phyloP scores from a whole-genome alignment of 2,113 vertebrate genomes.

The Silurus meridionalis region DNA sequence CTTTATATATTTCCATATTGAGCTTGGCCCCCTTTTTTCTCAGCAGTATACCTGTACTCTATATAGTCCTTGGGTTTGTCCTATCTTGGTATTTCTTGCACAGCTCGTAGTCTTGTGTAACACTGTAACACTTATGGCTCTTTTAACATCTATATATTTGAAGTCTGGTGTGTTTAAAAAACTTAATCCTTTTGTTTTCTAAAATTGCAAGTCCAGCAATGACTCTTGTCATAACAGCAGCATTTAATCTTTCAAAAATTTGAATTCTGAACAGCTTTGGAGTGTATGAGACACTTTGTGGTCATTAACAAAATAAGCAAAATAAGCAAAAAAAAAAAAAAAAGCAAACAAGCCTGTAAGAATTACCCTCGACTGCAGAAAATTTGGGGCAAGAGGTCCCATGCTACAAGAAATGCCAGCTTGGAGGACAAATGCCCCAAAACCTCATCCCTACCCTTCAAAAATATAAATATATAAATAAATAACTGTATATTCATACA shows the following conservation, averaged over 20 bases:
- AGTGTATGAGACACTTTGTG: not conserved
- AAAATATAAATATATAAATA: not conserved
- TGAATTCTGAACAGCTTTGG: too few relatives aligned
- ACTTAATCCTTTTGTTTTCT: not conserved
- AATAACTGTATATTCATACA: not conserved
- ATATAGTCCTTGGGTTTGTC: not conserved
- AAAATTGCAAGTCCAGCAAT: not conserved
- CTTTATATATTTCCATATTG: too few relatives aligned
- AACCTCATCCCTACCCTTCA: not conserved
- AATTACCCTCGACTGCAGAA: not conserved
- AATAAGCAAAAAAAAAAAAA: not conserved
- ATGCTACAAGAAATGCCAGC: not conserved
- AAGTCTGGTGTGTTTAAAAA: not conserved
- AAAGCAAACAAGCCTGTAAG: not conserved
- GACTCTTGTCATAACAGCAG: not conserved
- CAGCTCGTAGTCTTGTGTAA: not conserved
- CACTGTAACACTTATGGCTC: not conserved
- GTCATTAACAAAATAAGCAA: not conserved
- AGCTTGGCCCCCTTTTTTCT: too few relatives aligned
- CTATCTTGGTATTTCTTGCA: not conserved
- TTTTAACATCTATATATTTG: too few relatives aligned
- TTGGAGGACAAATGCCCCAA: not conserved
- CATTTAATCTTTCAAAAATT: not conserved
- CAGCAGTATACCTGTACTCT: too few relatives aligned
- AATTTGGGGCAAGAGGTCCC: not conserved